Base-by-base conservation (phyloP, 2,888 invertebrate genomes). In the Papilio elwesi region DNA sequence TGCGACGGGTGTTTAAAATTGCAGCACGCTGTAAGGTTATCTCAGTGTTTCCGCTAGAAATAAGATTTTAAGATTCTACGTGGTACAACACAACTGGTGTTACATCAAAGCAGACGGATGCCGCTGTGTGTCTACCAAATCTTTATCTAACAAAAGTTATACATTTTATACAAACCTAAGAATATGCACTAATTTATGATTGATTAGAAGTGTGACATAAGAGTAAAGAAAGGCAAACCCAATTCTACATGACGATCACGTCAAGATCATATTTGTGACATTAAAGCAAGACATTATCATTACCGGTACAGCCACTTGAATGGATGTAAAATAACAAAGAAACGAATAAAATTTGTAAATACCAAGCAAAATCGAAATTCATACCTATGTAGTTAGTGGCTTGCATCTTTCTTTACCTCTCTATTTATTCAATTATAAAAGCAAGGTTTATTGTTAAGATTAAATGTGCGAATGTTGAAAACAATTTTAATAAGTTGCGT, bases 1-100 rank as follows among this genome's bases (percentile, higher is more conserved):
- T 62, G n/a, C 59, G 43, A 43, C 59, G 43, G 59, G 43, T 62
- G 59, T 62, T 62, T 15, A 62, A 62, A 62, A 62, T 62, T 43
- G 43, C 59, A 62, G n/a, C 12, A 62, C 55, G n/a, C 15, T 43
- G 38, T 43, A n/a, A 11, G 43, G 59, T 62, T 62, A 62, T n/a
- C 38, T 62, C 43, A 62, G 59, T 62, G 59, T 62, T 59, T 43
- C 43, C 7, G 5, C 15, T 15, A 62, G 43, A 7, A 62, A 62
- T 36, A n/a, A 62, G 59, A 62, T 62, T 62, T 43, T 62, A 43
- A 62, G 59, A 62, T 43, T 43, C 12, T 62, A 62, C 59, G 59
- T 62, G 59, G 38, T 62, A 43, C 43, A 43, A 62, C 59, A 62
- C 10, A 62, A 62, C 10, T 62, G 10, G 43, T 15, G 26, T 57